These are phyloP conservation scores for Agraylea sexmaculata DNA, from an alignment of 1,140 invertebrate species.

Conservation along the genomic window DNA sequence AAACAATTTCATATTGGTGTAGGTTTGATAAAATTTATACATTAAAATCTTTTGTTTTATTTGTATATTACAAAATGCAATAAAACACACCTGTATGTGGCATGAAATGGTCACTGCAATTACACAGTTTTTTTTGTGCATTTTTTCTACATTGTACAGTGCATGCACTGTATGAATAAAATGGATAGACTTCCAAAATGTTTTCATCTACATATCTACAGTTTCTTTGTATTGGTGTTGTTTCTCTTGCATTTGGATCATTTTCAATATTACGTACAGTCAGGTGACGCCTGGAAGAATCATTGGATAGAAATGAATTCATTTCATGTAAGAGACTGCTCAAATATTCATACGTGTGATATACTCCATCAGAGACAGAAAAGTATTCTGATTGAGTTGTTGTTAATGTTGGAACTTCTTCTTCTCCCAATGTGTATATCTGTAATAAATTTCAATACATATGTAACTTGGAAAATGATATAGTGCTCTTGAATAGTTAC, in stretches of 20 bases:
- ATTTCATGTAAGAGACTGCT: neutral
- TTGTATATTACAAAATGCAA: neutral
- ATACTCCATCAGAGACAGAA: constrained; percentile 34
- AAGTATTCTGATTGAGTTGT: constrained; percentile 44
- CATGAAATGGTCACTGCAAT: constrained; percentile 54
- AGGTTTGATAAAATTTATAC: neutral
- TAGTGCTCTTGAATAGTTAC: constrained; percentile 26
- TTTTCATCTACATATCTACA: constrained; percentile 53
- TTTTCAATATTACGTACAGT: constrained; percentile 48
- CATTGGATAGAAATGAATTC: neutral
- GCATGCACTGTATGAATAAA: constrained; percentile 57
- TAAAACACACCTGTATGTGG: constrained; percentile 36
- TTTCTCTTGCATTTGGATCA: constrained; percentile 41
- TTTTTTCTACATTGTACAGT: constrained; percentile 49
- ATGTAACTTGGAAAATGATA: neutral
- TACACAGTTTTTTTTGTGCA: constrained; percentile 44
- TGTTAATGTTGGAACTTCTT: constrained; percentile 49
- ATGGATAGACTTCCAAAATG: constrained; percentile 43
- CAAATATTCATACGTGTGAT: constrained; percentile 33
- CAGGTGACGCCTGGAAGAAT: constrained; percentile 34
- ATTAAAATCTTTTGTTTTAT: constrained; percentile 1
- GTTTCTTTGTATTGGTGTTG: constrained; percentile 39
- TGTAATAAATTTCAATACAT: constrained; percentile 22
- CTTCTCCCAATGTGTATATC: constrained; percentile 47
- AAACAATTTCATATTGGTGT: no score